Base-by-base conservation (phyloP, 2,888 invertebrate genomes). In the Aspidapion aeneum region DNA sequence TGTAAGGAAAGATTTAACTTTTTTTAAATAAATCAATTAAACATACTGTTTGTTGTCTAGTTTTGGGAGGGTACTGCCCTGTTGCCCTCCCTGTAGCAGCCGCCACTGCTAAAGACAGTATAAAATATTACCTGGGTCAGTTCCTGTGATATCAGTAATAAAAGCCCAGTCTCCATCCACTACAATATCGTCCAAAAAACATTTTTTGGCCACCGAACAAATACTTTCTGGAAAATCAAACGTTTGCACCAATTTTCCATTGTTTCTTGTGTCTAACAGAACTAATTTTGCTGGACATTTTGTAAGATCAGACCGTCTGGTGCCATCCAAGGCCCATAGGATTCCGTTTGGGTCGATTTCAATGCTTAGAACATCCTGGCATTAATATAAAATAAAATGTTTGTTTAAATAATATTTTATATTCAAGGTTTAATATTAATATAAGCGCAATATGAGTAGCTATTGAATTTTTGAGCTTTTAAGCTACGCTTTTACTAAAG, bases 361-460 rank as follows among this genome's bases (percentile, higher is more conserved):
- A 74, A 90, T 82, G 69, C 87, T 86, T 75, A 88, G 87, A 35
- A 90, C 87, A 71, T 86, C 86, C 74, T 90, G 90, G 64, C n/a
- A n/a, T n/a, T n/a, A 90, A 81, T 7, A 87, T 84, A 21, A 78
- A 76, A 77, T 9, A 52, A 52, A 5, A 52, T 35, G 12, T 35
- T 35, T 35, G 35, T 12, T 35, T 35, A 7, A 35, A 35, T 7
- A 35, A 35, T 35, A 35, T n/a, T n/a, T n/a, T n/a, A n/a, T n/a
- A n/a, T n/a, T n/a, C n/a, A n/a, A n/a, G n/a, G n/a, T n/a, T n/a
- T n/a, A n/a, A n/a, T n/a, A n/a, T n/a, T n/a, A n/a, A n/a, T n/a
- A n/a, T n/a, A n/a, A n/a, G n/a, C n/a, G n/a, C n/a, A n/a, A n/a
- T n/a, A n/a, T n/a, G n/a, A n/a, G n/a, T n/a, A n/a, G n/a, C n/a